Conservation (phyloP, 1,140 invertebrate genomes). For the Thaumatotibia leucotreta region DNA sequence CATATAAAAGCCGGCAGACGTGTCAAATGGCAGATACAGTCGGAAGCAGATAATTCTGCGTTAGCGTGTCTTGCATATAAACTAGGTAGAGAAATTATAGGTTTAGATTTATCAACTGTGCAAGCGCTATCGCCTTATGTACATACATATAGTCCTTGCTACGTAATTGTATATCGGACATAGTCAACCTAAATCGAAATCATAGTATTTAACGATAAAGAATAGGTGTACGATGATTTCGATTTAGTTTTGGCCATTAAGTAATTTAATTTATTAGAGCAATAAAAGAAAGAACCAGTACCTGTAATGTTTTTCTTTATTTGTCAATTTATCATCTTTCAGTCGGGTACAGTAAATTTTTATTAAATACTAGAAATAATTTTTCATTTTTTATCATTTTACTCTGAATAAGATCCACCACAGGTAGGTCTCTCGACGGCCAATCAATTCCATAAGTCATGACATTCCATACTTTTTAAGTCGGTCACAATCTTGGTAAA, state of each 20-base stretch:
- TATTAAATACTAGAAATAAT: conserved; percentile 44
- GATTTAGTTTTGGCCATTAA: no score
- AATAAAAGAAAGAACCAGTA: neutral
- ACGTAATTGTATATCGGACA: no score
- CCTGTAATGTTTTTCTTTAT: conserved; percentile 54
- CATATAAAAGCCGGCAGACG: neutral
- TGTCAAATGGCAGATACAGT: neutral
- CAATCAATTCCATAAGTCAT: neutral
- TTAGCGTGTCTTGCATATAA: neutral
- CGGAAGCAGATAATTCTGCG: no score
- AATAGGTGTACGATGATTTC: no score
- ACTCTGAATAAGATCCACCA: conserved; percentile 29
- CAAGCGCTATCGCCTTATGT: no score
- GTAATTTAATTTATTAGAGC: no score
- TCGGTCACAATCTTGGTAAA: neutral
- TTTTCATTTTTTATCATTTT: conserved; percentile 57
- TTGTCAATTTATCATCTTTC: conserved; percentile 58
- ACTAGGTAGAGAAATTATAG: no score
- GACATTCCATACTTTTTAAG: neutral
- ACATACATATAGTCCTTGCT: no score
- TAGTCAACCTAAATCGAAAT: no score
- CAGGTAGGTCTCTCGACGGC: neutral
- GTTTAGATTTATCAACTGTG: no score
- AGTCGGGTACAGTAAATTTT: conserved; percentile 62
- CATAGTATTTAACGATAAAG: no score